Evolutionary conservation across 2,797 vertebrate species (phyloP).

Genomic region (Sphenodon punctatus): DNA sequence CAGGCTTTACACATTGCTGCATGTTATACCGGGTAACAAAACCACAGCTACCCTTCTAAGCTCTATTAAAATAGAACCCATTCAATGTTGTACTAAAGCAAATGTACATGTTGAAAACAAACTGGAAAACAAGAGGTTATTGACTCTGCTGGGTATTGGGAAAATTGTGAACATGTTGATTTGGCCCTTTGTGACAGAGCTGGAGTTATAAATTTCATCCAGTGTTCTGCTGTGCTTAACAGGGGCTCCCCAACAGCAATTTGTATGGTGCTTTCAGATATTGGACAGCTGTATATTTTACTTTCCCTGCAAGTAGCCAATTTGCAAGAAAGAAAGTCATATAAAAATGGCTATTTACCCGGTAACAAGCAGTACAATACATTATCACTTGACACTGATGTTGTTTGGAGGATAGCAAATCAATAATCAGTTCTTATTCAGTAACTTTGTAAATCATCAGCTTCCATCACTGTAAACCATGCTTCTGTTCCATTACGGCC

Average conservation of each 20-base stretch:
- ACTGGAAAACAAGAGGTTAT: background rate
- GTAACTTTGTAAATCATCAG: conserved; percentile 67
- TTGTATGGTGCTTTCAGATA: conserved; percentile 61
- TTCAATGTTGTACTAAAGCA: conserved; percentile 31
- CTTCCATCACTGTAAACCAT: conserved; percentile 53
- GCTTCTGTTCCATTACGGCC: conserved; percentile 28
- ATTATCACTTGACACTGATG: conserved; percentile 70
- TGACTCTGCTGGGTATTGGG: background rate
- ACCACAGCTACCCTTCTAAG: background rate
- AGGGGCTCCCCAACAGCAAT: conserved; percentile 28
- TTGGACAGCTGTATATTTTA: conserved; percentile 61
- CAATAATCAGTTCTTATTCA: conserved; percentile 73
- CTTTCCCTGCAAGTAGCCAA: conserved; percentile 63
- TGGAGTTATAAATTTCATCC: conserved; percentile 61
- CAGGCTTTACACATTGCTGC: background rate
- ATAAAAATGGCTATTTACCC: conserved; percentile 75
- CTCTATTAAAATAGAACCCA: conserved; percentile 5
- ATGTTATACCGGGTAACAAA: conserved; percentile 10
- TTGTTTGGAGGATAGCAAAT: conserved; percentile 69
- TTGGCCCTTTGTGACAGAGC: conserved; percentile 29
- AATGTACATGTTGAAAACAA: conserved; percentile 12
- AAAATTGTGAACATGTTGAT: conserved; percentile 48
- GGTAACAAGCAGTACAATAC: conserved; percentile 70
- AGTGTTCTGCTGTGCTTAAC: conserved; percentile 37
- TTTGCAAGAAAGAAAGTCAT: conserved; percentile 75